Evolutionary conservation across 30 jellyfish, hydroid and myxozoan species (phyloP), one percentile per base, ranked within the genome.

Genomic region (Cassiopea andromeda): DNA sequence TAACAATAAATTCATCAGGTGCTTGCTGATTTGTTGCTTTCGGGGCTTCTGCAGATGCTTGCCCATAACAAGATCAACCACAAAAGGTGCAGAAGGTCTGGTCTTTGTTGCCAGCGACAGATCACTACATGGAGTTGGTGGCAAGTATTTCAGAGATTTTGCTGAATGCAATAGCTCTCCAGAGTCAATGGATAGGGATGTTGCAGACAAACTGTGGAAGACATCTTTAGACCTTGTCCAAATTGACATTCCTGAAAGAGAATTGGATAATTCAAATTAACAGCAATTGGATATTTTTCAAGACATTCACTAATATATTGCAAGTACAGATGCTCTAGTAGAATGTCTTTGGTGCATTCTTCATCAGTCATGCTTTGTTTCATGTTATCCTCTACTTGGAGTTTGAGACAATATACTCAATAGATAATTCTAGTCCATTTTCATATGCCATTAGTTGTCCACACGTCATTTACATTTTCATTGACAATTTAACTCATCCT

Each of bases 131-230:
- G 93, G 91, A 1, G 97, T 91, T 16, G 81, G 92, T 44, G 97
- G 97, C 46, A 91, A 83, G 73, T 91, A 84, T 57, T 91, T 91
- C 84, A 79, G 50, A 44, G 82, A 91, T 47, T 67, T 93, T 68
- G 44, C 61, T 75, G 91, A 71, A 16, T 78, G 8, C 7, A 90
- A 83, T 49, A 91, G 97, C 58, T 83, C 93, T 48, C 69, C 68
- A 1, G 97, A 91, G 73, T 91, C 97, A 3, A 82, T 79, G 91
- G 93, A 91, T 54, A 83, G 91, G 60, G 97, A 91, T 57, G 83
- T 91, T 18, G 97, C 97, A 48, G 81, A 77, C n/a, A 91, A 91
- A 80, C 80, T 91, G 18, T 91, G 97, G 97, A 78, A 59, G 49
- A 15, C 69, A 5, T 79, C 92, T 18, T 85, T 76, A 61, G 93